phyloP scores from a whole-genome alignment of 2,113 vertebrate species.

The Protobothrops mucrosquamatus region DNA sequence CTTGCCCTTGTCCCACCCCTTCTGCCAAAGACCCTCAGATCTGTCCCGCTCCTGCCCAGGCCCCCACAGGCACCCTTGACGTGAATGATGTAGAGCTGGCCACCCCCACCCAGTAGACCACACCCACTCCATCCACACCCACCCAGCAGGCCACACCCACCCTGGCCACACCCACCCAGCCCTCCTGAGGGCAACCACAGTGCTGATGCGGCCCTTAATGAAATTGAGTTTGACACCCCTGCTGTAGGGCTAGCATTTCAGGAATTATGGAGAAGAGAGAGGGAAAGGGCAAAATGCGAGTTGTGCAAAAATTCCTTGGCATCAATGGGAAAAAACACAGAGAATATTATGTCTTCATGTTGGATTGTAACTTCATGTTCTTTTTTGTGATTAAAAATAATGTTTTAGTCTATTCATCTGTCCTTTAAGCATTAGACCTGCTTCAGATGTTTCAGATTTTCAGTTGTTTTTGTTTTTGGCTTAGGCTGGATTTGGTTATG shows the following conservation, averaged over 20 bases:
- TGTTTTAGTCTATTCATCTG: background rate
- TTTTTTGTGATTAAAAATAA: background rate
- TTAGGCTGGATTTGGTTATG: conserved; percentile 96
- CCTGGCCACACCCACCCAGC: too few species aligned
- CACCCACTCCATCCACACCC: too few species aligned
- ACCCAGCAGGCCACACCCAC: too few species aligned
- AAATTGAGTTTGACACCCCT: too few species aligned
- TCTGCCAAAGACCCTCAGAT: too few species aligned
- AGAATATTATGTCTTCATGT: background rate
- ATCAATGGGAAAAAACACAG: background rate
- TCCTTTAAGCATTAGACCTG: background rate
- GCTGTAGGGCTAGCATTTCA: background rate
- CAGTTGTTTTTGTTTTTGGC: background rate
- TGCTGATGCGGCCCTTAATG: too few species aligned
- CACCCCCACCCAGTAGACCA: too few species aligned
- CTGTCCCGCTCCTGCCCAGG: too few species aligned
- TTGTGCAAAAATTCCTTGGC: background rate
- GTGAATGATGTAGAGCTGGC: too few species aligned
- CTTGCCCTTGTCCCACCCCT: too few species aligned
- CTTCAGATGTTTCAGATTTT: background rate
- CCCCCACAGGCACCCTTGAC: too few species aligned
- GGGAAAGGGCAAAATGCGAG: background rate
- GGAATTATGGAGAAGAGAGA: background rate
- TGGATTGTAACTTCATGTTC: background rate
- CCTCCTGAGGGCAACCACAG: too few species aligned